phyloP scores from a whole-genome alignment of 2,113 vertebrate species.

The Tenrec ecaudatus region DNA sequence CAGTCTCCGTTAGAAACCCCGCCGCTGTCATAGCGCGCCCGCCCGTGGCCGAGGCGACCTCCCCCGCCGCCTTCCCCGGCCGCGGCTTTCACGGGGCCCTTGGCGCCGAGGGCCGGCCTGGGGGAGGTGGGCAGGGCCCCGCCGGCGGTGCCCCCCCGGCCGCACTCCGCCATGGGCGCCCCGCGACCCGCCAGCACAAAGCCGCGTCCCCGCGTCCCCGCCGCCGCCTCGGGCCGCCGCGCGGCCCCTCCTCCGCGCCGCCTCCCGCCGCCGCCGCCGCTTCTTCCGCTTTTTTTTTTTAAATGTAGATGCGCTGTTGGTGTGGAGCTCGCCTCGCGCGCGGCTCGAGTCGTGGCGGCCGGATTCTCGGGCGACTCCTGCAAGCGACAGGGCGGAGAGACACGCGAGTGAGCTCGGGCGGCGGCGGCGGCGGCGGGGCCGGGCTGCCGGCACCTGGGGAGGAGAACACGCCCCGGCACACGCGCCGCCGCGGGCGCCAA shows the following conservation, averaged over 20 bases:
- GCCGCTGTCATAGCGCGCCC: slow-evolving; percentile 86
- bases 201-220: slow-evolving; percentile 81
- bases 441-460: slow-evolving; percentile 81
- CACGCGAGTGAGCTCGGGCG: not conserved
- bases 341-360: slow-evolving; percentile 62
- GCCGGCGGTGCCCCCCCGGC: slow-evolving; percentile 80
- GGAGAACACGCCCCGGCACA: slow-evolving; percentile 65
- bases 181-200: slow-evolving; percentile 78
- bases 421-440: slow-evolving; percentile 63
- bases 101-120: slow-evolving; percentile 80
- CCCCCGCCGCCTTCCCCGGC: slow-evolving; percentile 84
- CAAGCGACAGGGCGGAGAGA: not conserved
- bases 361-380: slow-evolving; percentile 52
- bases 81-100: slow-evolving; percentile 85
- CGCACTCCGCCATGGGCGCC: slow-evolving; percentile 88
- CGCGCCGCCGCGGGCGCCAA: slow-evolving; percentile 73
- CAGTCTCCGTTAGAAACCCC: slow-evolving; percentile 94
- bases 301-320: slow-evolving; percentile 60
- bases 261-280: slow-evolving; percentile 72
- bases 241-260: slow-evolving; percentile 77
- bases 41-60: slow-evolving; percentile 83
- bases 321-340: slow-evolving; percentile 61
- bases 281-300: slow-evolving; percentile 84
- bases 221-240: slow-evolving; percentile 62
- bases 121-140: slow-evolving; percentile 85